phyloP scores from a whole-genome alignment of 2,888 invertebrate genomes.

The Euproctis similis region DNA sequence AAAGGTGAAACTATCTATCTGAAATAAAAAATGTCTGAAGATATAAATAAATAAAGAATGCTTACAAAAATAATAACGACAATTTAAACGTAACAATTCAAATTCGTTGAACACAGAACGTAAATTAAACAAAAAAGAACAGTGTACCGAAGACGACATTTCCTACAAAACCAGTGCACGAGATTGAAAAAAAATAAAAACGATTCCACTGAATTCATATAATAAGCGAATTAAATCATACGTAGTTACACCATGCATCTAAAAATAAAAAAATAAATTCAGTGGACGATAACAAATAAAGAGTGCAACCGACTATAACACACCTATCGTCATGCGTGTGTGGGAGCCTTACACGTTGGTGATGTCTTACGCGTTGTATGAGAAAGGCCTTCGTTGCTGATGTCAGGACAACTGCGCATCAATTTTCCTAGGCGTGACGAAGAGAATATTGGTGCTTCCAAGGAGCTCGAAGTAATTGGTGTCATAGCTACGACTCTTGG shows the following conservation, averaged over 20 bases:
- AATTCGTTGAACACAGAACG: no score
- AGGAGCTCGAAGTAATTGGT: conserved; percentile 19
- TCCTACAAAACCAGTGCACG: conserved; percentile 15
- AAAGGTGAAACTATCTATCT: no score
- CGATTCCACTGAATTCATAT: no score
- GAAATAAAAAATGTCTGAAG: no score
- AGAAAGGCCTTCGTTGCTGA: conserved; percentile 26
- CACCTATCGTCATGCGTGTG: conserved; percentile 67
- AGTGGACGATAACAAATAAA: conserved; percentile 15
- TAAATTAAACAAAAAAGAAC: no score
- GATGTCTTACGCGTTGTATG: conserved; percentile 42
- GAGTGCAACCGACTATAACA: conserved; percentile 50
- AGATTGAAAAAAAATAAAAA: conserved; percentile 6
- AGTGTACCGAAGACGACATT: no score
- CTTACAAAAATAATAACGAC: no score
- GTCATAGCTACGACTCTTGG: conserved; percentile 32
- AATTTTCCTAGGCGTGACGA: conserved; percentile 5
- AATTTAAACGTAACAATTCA: no score
- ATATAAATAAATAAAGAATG: no score
- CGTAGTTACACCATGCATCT: conserved; percentile 11
- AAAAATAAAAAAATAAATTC: conserved; percentile 14
- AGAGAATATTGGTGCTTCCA: conserved; percentile 14
- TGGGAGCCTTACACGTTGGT: conserved; percentile 46
- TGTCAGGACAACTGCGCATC: conserved; percentile 49
- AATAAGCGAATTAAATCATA: no score